Conservation (phyloP, 2,888 invertebrate genomes). For the Zelleria hepariella region DNA sequence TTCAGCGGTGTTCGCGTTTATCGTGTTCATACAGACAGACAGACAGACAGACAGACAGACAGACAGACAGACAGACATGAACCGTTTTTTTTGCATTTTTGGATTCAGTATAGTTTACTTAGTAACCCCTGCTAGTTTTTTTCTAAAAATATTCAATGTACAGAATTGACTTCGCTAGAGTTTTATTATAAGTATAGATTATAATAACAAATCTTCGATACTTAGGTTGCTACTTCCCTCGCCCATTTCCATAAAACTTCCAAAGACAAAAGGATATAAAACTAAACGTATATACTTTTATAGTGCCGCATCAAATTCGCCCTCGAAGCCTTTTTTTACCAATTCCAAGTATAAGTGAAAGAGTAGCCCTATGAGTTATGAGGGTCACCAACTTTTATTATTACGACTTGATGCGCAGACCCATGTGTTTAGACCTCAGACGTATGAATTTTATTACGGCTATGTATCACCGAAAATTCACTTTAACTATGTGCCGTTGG, state of each 20-base stretch:
- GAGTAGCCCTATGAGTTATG: constrained; percentile 12
- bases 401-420: constrained; percentile 23
- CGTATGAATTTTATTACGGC: constrained; percentile 20
- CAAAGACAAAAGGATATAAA: not conserved
- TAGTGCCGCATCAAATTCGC: not conserved
- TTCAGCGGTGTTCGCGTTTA: too few species aligned
- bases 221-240: too few species aligned
- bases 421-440: constrained; percentile 22
- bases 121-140: too few species aligned
- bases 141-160: too few species aligned
- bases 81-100: too few species aligned
- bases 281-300: not conserved
- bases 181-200: too few species aligned
- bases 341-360: constrained; percentile 3
- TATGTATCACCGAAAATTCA: constrained; percentile 18
- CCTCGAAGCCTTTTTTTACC: not conserved
- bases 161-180: too few species aligned
- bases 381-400: constrained; percentile 26
- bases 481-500: not conserved
- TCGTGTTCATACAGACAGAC: too few species aligned
- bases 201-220: too few species aligned
- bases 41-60: too few species aligned
- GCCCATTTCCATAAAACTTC: not conserved
- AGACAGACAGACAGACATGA: too few species aligned
- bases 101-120: too few species aligned